Evolutionary conservation across 23 tunicate species (phyloP), one percentile per base, ranked within the genome.

Genomic region (Clavelina lepadiformis): DNA sequence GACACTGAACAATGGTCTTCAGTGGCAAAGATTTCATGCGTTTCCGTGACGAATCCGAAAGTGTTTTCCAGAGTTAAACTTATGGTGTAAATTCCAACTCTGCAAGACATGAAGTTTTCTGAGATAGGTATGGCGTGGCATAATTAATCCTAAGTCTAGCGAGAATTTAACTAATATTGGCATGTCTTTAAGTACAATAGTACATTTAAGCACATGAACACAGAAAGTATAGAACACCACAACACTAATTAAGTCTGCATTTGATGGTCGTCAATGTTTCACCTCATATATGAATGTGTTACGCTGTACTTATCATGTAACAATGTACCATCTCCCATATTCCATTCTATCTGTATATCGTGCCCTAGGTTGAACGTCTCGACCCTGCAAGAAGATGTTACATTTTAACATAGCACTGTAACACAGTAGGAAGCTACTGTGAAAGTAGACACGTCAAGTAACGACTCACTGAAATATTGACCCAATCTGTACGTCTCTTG

Each of bases 1-100:
- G 79, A 80, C 6, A 64, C 13, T 4, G 46, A 35, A 46, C 88
- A 81, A 33, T 44, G 6, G 2, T 63, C 31, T 6, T 73, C 59
- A 55, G 63, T 65, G 11, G 73, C 88, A 64, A 72, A 81, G 3
- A 81, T 65, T 23, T 34, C 7, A 27, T 73, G 56, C 15, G n/a
- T 64, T n/a, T 32, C 35, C 19, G 46, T 73, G 5, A 54, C 19
- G 0, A 66, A 26, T 23, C 61, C 71, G 4, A 63, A 63, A 35
- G 35, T 56, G 38, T 81, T 81, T 36, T 60, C 58, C 4, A 81
- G 49, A 27, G 34, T 57, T 22, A 72, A 25, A 2, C n/a, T 5
- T 6, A 72, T 28, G 4, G 11, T 35, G 66, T 31, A 72, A 13
- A 72, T 67, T 33, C 77, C 77, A 58, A 36, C 34, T 29, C 77